Percentiles rank a stretch among this genome's conserved stretches.
phyloP scores from a whole-genome alignment of 1,140 invertebrate genomes.

The Drosophila mauritiana region DNA sequence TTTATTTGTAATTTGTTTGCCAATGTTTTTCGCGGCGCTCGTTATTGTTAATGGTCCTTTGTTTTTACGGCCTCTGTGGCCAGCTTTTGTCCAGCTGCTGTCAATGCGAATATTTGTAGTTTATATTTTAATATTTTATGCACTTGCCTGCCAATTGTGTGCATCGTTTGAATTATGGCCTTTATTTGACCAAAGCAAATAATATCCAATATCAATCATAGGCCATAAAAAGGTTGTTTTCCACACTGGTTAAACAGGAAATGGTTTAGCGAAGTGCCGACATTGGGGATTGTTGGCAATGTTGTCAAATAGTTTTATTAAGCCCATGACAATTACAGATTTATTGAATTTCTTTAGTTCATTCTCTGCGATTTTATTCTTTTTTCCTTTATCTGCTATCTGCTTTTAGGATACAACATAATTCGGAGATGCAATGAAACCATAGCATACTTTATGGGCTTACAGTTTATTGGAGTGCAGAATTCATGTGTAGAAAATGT shows the following conservation, averaged over 20 bases:
- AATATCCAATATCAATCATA: constrained; percentile 37
- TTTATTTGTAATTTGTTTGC: constrained; percentile 52
- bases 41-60: constrained; percentile 63
- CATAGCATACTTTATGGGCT: constrained; percentile 28
- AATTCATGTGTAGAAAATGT: neutral
- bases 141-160: constrained; percentile 41
- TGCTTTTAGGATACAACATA: constrained; percentile 5
- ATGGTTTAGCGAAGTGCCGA: constrained; percentile 22
- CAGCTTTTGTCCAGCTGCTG: constrained; percentile 6
- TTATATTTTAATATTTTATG: constrained; percentile 43
- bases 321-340: neutral
- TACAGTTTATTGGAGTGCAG: neutral
- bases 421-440: neutral
- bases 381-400: neutral
- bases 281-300: neutral
- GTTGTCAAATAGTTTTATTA: constrained; percentile 4
- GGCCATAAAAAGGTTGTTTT: constrained; percentile 16
- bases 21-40: constrained; percentile 31
- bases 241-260: constrained; percentile 11
- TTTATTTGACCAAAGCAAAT: constrained; percentile 38
- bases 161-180: constrained; percentile 34
- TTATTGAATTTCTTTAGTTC: neutral
- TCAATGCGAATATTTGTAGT: constrained; percentile 45
- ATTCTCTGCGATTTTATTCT: neutral
- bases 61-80: constrained; percentile 30